Percentiles rank a stretch among this genome's conserved stretches.
These are phyloP conservation scores for Chelon labrosus DNA, from an alignment of 2,797 vertebrate genomes.

Conservation along the genomic window DNA sequence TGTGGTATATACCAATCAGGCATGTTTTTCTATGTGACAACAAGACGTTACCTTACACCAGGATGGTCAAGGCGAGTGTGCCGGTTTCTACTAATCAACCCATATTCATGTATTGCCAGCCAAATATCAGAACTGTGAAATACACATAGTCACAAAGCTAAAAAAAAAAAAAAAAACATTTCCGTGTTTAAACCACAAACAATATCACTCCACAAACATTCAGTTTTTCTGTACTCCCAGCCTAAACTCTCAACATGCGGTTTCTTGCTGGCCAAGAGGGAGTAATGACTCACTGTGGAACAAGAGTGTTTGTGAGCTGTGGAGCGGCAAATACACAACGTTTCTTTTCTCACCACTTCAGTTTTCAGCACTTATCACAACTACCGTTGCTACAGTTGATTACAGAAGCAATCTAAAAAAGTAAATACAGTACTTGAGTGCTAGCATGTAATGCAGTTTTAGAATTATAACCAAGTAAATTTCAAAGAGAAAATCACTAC, in stretches of 20 bases:
- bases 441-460: not conserved
- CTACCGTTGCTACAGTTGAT: not conserved
- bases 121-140: slow-evolving; percentile 18
- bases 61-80: slow-evolving; percentile 2
- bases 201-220: slow-evolving; percentile 14
- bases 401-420: not conserved
- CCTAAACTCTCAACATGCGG: slow-evolving; percentile 20
- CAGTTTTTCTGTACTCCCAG: slow-evolving; percentile 9
- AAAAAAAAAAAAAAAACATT: slow-evolving; percentile 1
- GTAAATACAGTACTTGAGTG: not conserved
- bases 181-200: slow-evolving; percentile 33
- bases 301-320: slow-evolving; percentile 26
- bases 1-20: no score
- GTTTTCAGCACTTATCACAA: slow-evolving; percentile 3
- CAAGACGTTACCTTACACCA: not conserved
- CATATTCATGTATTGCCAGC: slow-evolving; percentile 4
- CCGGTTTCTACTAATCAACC: slow-evolving; percentile 18
- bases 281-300: slow-evolving; percentile 13
- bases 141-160: slow-evolving; percentile 13
- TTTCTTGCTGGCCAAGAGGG: slow-evolving; percentile 12
- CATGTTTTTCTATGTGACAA: no score
- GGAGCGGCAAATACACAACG: not conserved
- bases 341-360: slow-evolving; percentile 1
- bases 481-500: not conserved
- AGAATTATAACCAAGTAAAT: not conserved